Percentiles rank a stretch among this genome's conserved stretches.
Conservation (phyloP, 2,113 vertebrate genomes). For the Salvelinus sp. region DNA sequence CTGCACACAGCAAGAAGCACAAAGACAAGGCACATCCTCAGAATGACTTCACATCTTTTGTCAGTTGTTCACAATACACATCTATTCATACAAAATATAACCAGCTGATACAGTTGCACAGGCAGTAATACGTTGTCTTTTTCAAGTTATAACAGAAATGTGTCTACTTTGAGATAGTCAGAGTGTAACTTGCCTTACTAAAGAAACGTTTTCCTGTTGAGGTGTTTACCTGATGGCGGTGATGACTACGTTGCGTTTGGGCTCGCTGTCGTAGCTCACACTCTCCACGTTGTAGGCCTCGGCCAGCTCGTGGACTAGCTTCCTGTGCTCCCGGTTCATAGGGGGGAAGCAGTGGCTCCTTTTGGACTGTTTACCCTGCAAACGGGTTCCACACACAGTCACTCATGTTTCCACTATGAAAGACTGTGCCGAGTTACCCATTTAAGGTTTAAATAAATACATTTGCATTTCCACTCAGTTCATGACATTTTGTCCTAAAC, state of each 20-base stretch:
- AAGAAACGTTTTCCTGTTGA: no score
- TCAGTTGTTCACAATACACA: background rate
- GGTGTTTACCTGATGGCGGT: slow-evolving; percentile 84
- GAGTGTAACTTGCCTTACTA: no score
- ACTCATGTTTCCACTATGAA: background rate
- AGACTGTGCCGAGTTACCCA: background rate
- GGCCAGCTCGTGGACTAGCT: slow-evolving; percentile 92
- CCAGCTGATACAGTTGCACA: background rate
- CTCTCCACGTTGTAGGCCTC: slow-evolving; percentile 91
- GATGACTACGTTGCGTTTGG: slow-evolving; percentile 93
- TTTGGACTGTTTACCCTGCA: slow-evolving; percentile 87
- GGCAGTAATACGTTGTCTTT: no score
- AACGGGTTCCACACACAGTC: background rate
- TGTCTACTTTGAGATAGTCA: background rate
- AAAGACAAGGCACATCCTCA: slow-evolving; percentile 5
- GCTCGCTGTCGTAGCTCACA: slow-evolving; percentile 95
- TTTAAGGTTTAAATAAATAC: background rate
- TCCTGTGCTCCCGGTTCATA: slow-evolving; percentile 94
- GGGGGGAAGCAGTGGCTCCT: slow-evolving; percentile 92
- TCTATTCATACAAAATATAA: background rate
- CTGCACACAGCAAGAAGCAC: slow-evolving; percentile 69
- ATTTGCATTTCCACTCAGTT: slow-evolving; percentile 61
- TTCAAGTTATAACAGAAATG: no score
- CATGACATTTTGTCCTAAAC: background rate
- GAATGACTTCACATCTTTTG: background rate